Evolutionary conservation across 2,797 vertebrate species (phyloP).

Genomic region (Sebastes diploproa): DNA sequence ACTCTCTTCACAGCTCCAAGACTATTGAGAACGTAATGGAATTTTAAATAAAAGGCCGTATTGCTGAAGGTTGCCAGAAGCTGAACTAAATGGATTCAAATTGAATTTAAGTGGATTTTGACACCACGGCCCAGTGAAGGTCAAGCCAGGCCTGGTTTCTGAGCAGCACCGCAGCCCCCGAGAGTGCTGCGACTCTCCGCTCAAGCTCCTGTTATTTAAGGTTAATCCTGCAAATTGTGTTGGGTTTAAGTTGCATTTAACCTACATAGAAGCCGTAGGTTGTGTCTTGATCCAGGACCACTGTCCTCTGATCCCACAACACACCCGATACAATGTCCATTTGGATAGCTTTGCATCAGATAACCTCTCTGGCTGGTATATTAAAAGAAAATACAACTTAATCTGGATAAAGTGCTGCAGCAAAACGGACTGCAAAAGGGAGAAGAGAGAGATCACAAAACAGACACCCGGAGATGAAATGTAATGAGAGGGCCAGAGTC

Average conservation of each 20-base stretch:
- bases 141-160: constrained; percentile 35
- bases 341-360: constrained; percentile 30
- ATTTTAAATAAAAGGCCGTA: constrained; percentile 49
- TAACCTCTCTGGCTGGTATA: constrained; percentile 19
- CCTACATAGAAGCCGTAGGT: constrained; percentile 36
- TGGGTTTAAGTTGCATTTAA: constrained; percentile 66
- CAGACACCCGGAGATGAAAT: constrained; percentile 32
- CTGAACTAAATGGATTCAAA: constrained; percentile 75
- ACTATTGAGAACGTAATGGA: constrained; percentile 32
- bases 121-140: constrained; percentile 61
- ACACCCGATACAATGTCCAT: constrained; percentile 15
- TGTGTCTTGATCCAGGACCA: constrained; percentile 37
- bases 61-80: constrained; percentile 59
- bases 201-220: constrained; percentile 47
- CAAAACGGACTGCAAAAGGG: neutral
- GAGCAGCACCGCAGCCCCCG: constrained; percentile 12
- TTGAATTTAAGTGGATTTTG: constrained; percentile 69
- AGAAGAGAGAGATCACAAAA: constrained; percentile 15
- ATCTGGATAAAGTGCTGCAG: constrained; percentile 65
- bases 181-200: neutral
- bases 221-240: constrained; percentile 67
- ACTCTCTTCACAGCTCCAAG: constrained; percentile 15
- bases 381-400: constrained; percentile 48
- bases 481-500: constrained; percentile 33
- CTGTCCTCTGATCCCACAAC: constrained; percentile 39